These are phyloP conservation scores for Styela clava DNA, from an alignment of 23 tunicate species.

Conservation along the genomic window DNA sequence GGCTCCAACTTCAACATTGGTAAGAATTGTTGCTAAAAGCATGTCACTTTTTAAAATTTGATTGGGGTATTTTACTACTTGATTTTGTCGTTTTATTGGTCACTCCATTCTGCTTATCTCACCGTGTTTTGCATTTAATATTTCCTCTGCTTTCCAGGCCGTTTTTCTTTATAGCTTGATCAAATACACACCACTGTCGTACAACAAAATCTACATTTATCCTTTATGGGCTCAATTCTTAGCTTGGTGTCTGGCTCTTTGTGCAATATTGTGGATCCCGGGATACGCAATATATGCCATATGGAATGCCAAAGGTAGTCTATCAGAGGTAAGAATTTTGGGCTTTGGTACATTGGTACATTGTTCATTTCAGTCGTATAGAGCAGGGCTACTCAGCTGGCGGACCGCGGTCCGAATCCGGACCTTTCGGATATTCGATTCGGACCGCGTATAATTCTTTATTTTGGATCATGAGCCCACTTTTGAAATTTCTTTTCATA, in stretches of 20 bases:
- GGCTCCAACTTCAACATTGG: conserved; percentile 35
- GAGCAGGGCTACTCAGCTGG: no score
- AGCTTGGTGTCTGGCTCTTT: conserved; percentile 41
- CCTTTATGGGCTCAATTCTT: conserved; percentile 51
- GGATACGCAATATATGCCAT: conserved; percentile 47
- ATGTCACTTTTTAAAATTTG: background rate
- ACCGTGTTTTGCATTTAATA: no score
- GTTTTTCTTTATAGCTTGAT: conserved; percentile 48
- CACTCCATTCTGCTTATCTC: no score
- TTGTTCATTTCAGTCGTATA: background rate
- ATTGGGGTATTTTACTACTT: background rate
- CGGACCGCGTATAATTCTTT: no score
- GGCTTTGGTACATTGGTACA: background rate
- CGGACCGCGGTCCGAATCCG: no score
- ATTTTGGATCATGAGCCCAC: no score
- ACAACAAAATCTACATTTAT: conserved; percentile 39
- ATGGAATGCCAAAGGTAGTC: conserved; percentile 33
- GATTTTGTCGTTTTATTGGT: background rate
- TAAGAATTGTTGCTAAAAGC: conserved; percentile 15
- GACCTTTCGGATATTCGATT: no score
- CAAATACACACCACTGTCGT: conserved; percentile 47
- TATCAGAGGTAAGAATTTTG: conserved; percentile 26
- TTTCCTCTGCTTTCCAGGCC: conserved; percentile 35
- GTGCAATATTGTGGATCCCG: conserved; percentile 61
- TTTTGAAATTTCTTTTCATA: no score